Evolutionary conservation across 2,797 vertebrate species (phyloP).

Genomic region (Epinephelus awoara): DNA sequence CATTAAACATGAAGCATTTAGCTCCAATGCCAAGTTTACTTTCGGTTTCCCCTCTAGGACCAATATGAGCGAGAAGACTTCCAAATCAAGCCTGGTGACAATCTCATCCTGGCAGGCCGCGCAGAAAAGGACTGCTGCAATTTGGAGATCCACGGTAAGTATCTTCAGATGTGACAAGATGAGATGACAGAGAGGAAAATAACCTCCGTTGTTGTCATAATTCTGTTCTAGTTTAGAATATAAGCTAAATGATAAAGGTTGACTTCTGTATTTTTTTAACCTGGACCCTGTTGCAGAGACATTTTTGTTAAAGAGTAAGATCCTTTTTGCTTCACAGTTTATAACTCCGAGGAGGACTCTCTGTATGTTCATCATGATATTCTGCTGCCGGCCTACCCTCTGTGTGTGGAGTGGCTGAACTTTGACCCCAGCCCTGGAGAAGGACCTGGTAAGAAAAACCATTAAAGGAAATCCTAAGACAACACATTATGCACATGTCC

Average conservation of each 20-base stretch:
- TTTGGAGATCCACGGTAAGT: constrained; percentile 92
- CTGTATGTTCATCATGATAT: constrained; percentile 97
- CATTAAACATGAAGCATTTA: neutral
- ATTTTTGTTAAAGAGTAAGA: too few relatives aligned
- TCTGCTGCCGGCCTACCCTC: constrained; percentile 94
- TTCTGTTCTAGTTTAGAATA: neutral
- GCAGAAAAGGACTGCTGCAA: constrained; percentile 95
- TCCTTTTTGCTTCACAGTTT: constrained; percentile 84
- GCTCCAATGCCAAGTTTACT: neutral
- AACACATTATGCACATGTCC: neutral
- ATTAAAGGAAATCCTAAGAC: neutral
- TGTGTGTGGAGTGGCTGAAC: constrained; percentile 95
- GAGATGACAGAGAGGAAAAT: neutral
- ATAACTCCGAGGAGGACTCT: constrained; percentile 95
- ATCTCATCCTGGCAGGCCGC: constrained; percentile 92
- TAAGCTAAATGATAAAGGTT: neutral
- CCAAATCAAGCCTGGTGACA: constrained; percentile 93
- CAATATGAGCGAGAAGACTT: constrained; percentile 98
- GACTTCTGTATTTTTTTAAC: too few relatives aligned
- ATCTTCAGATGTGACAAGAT: neutral
- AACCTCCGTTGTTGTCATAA: neutral
- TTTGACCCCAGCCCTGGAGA: constrained; percentile 96
- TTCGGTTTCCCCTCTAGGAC: constrained; percentile 82
- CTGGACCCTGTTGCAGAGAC: too few relatives aligned
- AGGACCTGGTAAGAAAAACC: constrained; percentile 81